Conservation (phyloP, 2,888 invertebrate species). For the Monoplex corrugatus region DNA sequence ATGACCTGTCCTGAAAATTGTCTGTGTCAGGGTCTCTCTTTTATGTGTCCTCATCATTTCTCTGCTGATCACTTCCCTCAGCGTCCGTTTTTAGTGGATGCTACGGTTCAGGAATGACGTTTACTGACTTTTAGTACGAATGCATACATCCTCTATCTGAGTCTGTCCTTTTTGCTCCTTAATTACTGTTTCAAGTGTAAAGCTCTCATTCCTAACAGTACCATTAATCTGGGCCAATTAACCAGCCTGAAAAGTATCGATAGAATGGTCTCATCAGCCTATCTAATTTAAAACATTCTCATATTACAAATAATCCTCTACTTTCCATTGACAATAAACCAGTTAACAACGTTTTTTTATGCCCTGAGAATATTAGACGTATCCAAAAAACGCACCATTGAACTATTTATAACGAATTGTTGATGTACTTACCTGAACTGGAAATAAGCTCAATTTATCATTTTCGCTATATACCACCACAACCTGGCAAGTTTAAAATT, state of each 20-base stretch:
- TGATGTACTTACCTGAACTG: not conserved
- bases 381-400: not conserved
- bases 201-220: not conserved
- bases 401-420: not conserved
- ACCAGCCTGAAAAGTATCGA: not conserved
- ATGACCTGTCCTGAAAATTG: no score
- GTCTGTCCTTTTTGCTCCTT: not conserved
- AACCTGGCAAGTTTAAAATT: not conserved
- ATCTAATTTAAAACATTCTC: not conserved
- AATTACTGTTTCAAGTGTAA: not conserved
- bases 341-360: not conserved
- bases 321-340: not conserved
- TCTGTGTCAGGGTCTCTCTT: no score
- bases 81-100: not conserved
- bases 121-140: not conserved
- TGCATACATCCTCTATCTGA: not conserved
- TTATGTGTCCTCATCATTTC: no score
- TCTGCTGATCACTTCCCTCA: no score
- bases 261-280: not conserved
- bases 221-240: not conserved
- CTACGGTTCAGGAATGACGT: not conserved
- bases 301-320: not conserved
- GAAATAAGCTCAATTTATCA: not conserved
- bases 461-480: not conserved
- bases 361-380: not conserved